These are phyloP conservation scores for Andricus grossulariae DNA, from an alignment of 1,140 invertebrate genomes.

Conservation along the genomic window DNA sequence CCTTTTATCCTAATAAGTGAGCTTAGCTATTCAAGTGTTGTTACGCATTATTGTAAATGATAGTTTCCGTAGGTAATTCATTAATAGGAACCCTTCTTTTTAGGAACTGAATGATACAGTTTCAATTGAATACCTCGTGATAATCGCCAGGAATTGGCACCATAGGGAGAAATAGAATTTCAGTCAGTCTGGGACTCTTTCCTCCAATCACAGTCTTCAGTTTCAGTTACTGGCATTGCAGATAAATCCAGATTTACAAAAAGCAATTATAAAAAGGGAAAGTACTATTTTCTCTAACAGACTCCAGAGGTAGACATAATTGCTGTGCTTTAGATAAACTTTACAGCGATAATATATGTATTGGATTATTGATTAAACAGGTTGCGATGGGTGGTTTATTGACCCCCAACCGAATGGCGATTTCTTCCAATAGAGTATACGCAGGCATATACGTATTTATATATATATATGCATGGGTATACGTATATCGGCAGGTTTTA, in stretches of 20 bases:
- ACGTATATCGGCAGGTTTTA: too few species aligned
- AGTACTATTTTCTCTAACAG: constrained; percentile 6
- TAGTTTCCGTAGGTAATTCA: not conserved
- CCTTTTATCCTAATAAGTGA: not conserved
- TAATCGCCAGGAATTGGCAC: constrained; percentile 2
- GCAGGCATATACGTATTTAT: too few species aligned
- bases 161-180: not conserved
- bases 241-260: constrained; percentile 6
- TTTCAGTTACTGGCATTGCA: constrained; percentile 1
- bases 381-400: too few species aligned
- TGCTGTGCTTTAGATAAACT: constrained; percentile 6
- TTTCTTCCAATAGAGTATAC: too few species aligned
- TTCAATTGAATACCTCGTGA: constrained; percentile 12
- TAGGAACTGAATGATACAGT: not conserved
- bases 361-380: too few species aligned
- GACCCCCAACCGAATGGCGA: too few species aligned
- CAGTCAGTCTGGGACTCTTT: too few species aligned
- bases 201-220: not conserved
- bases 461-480: too few species aligned
- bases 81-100: not conserved
- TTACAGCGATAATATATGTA: constrained; percentile 7
- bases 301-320: not conserved
- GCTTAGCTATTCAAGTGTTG: not conserved
- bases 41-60: not conserved
- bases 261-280: not conserved